These are phyloP conservation scores for Coryphaenoides rupestris DNA, from an alignment of 2,113 vertebrate genomes.

Conservation along the genomic window DNA sequence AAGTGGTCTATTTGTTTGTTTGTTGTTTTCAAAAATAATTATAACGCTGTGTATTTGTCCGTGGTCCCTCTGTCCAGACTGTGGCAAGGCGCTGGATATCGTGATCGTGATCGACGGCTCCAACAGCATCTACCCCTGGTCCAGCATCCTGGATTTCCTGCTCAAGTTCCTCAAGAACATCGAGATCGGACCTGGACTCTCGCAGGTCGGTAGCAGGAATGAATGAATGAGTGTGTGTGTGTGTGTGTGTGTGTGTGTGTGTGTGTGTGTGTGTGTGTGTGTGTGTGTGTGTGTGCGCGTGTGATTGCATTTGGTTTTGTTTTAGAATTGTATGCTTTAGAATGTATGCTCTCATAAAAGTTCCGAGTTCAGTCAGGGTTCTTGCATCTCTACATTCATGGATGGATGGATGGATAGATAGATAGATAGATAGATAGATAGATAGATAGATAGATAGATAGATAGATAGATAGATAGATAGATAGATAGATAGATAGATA, in stretches of 20 bases:
- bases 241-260: too few relatives aligned
- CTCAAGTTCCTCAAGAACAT: conserved; percentile 81
- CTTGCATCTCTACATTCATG: neutral
- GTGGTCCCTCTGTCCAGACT: conserved; percentile 80
- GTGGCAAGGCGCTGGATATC: conserved; percentile 85
- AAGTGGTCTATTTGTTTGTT: too few relatives aligned
- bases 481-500: too few relatives aligned
- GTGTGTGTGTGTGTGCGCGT: too few relatives aligned
- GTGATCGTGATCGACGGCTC: conserved; percentile 94
- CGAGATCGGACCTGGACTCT: conserved; percentile 82
- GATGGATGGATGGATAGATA: neutral
- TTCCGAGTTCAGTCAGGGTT: too few relatives aligned
- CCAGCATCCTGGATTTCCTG: conserved; percentile 81
- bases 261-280: too few relatives aligned
- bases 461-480: neutral
- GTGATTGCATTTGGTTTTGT: too few relatives aligned
- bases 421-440: too few relatives aligned
- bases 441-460: neutral
- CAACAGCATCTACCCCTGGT: conserved; percentile 96
- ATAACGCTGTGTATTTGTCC: conserved; percentile 4
- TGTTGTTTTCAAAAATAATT: neutral
- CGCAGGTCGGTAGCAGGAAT: conserved; percentile 77
- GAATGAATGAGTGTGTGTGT: too few relatives aligned
- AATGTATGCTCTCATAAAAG: too few relatives aligned
- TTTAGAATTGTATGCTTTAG: too few relatives aligned